Percentiles rank a stretch among this genome's conserved stretches.
phyloP scores from a whole-genome alignment of 2,113 vertebrate genomes.

The Ammodramus savannarum region DNA sequence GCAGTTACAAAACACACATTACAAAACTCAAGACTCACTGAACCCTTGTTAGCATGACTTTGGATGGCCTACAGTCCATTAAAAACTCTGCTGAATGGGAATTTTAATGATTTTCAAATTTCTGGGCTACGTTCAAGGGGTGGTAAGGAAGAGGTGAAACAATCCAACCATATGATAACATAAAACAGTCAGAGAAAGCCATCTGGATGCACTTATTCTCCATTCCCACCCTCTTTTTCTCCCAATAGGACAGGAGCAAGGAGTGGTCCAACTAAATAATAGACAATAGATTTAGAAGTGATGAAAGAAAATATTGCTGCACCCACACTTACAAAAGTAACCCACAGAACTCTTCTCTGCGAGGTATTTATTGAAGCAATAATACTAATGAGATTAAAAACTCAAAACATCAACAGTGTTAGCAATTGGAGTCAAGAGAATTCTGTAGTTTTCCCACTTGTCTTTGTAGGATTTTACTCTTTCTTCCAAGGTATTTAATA shows the following conservation, averaged over 20 bases:
- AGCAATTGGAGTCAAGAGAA: neutral
- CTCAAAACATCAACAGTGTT: conserved; percentile 2
- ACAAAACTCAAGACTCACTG: neutral
- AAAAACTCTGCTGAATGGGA: neutral
- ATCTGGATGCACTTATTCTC: conserved; percentile 42
- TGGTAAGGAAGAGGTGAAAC: neutral
- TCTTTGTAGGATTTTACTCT: neutral
- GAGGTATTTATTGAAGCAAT: conserved; percentile 32
- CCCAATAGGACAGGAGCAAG: conserved; percentile 15
- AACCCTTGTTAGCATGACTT: neutral
- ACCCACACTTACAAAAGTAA: neutral
- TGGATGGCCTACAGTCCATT: neutral
- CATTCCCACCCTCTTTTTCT: conserved; percentile 16
- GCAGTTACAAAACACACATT: neutral
- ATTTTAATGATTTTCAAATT: neutral
- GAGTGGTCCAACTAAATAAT: conserved; percentile 17
- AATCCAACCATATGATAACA: neutral
- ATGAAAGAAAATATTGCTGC: conserved; percentile 20
- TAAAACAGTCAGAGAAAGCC: conserved; percentile 16
- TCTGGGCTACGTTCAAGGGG: neutral
- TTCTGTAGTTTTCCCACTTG: neutral
- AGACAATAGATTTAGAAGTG: conserved; percentile 6
- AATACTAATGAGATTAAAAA: conserved; percentile 16
- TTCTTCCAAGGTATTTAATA: neutral
- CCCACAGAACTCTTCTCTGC: neutral